Evolutionary conservation across 2,888 invertebrate species (phyloP), one percentile per base, ranked within the genome.

Genomic region (Torymus tubicola): DNA sequence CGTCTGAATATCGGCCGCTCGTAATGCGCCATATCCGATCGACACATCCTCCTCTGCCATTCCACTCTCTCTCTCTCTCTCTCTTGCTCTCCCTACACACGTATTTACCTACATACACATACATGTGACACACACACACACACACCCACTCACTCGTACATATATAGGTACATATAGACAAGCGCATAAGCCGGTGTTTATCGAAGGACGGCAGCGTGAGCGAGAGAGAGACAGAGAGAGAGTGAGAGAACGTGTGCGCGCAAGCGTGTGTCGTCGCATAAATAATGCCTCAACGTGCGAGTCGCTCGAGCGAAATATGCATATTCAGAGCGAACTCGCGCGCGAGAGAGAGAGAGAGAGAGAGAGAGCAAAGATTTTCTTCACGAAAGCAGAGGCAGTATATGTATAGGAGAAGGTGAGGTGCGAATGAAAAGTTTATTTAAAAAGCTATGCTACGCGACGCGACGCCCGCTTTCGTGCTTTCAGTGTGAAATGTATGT

Each of bases 351-450:
- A 8, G 50, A 55, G 53, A 57, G 18, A 24, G 72, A 61, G 18
- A 14, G 73, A 73, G 61, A 2, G 61, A 61, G 24, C 24, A 24
- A 61, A 12, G 24, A 16, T 16, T 60, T 50, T 16, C 16, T 64
- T 8, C 21, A 4, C 16, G 60, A 11, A 11, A 3, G 63, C 63
- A 21, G 14, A n/a, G n/a, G n/a, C n/a, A n/a, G n/a, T n/a, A n/a
- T 55, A 24, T 5, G 63, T 21, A 1, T 2, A 24, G 24, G 24
- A 24, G 31, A 5, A 3, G 3, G 21, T 14, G 10, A 67, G 65
- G 18, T 21, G 31, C 68, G 68, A 61, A 68, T 71, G 57, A 73
- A 73, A 73, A 53, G 42, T 64, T 73, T 65, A 65, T 73, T 73
- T 73, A 73, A 57, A 73, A 73, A 57, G 57, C 55, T 18, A n/a